Evolutionary conservation across 2,888 invertebrate genomes (phyloP).

Genomic region (Marasmarcha lunaedactyla): DNA sequence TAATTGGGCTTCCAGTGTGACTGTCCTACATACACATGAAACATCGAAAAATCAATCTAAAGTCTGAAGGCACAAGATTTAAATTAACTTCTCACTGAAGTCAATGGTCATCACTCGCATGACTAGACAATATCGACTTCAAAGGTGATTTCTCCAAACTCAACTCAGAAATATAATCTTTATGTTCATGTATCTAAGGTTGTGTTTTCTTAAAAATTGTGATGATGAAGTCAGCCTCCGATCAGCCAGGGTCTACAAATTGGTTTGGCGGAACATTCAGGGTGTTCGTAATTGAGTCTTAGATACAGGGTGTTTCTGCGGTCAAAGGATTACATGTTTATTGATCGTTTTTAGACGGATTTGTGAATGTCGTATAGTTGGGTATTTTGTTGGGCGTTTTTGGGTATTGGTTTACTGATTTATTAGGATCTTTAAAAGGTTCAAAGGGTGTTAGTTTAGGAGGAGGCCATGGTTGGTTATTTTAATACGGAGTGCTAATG

Average conservation of each 20-base stretch:
- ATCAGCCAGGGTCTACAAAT: slow-evolving; percentile 63
- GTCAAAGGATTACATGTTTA: slow-evolving; percentile 61
- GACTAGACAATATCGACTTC: slow-evolving; percentile 66
- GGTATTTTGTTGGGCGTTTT: not conserved
- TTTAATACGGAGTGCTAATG: too few species aligned
- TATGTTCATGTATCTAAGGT: slow-evolving; percentile 16
- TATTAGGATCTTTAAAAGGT: slow-evolving; percentile 1
- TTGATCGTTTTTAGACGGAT: slow-evolving; percentile 36
- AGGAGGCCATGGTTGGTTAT: too few species aligned
- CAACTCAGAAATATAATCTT: slow-evolving; percentile 10
- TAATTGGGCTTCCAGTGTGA: slow-evolving; percentile 56
- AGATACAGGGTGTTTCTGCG: slow-evolving; percentile 30
- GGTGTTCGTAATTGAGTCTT: slow-evolving; percentile 69
- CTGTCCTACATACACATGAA: slow-evolving; percentile 19
- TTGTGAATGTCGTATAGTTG: slow-evolving; percentile 15
- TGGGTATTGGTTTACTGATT: not conserved
- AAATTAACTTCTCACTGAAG: slow-evolving; percentile 21
- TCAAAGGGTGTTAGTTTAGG: too few species aligned
- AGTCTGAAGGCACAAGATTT: slow-evolving; percentile 20
- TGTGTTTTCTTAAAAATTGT: slow-evolving; percentile 14
- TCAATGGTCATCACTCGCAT: slow-evolving; percentile 64
- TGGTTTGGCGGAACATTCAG: slow-evolving; percentile 66
- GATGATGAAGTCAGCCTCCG: slow-evolving; percentile 44
- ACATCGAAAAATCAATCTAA: slow-evolving; percentile 24
- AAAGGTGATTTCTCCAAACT: slow-evolving; percentile 38